phyloP scores from a whole-genome alignment of 2,888 invertebrate genomes.

The Ophion slaviceki region DNA sequence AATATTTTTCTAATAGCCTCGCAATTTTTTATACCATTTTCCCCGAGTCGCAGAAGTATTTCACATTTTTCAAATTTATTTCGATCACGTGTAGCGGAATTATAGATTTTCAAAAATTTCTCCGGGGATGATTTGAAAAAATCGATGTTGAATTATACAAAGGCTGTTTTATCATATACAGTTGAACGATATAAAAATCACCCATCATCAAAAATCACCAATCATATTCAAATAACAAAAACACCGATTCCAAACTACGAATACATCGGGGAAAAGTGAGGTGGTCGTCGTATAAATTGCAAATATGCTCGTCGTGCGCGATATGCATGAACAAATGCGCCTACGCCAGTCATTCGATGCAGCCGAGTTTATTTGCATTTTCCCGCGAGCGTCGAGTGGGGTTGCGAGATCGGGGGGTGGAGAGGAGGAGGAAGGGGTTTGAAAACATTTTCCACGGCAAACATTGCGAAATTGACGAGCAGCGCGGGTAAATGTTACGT shows the following conservation, averaged over 20 bases:
- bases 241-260: too few species aligned
- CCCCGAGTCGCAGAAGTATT: not conserved
- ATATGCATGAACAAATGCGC: not conserved
- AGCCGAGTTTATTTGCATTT: constrained; percentile 24
- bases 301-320: too few species aligned
- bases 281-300: too few species aligned
- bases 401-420: not conserved
- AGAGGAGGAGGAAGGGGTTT: not conserved
- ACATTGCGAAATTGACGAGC: constrained; percentile 19
- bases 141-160: not conserved
- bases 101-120: not conserved
- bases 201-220: too few species aligned
- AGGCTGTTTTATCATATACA: not conserved
- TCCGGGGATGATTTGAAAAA: not conserved
- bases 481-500: not conserved
- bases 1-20: not conserved
- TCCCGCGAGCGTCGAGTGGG: not conserved
- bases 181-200: too few species aligned
- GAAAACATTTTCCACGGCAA: constrained; percentile 7
- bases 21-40: not conserved
- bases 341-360: not conserved
- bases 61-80: not conserved
- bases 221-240: not conserved
- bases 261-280: too few species aligned
- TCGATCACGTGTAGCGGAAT: not conserved